These are phyloP conservation scores for Bruchidius siliquastri DNA, from an alignment of 2,888 invertebrate genomes.

Conservation along the genomic window DNA sequence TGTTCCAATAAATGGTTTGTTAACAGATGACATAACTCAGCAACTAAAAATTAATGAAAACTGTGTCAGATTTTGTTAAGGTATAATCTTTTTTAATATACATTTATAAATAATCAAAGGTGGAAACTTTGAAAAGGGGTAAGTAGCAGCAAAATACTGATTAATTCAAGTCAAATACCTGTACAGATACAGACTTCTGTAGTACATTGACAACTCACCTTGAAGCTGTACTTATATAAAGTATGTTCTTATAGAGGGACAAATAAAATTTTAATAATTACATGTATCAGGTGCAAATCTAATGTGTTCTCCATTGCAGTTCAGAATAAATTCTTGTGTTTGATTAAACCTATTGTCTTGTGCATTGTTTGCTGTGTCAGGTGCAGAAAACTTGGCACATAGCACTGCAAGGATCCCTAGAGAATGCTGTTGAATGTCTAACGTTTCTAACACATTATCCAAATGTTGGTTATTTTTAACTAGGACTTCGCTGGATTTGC, in stretches of 20 bases:
- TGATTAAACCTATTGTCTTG: conserved; percentile 60
- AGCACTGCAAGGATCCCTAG: conserved; percentile 81
- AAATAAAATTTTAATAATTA: conserved; percentile 48
- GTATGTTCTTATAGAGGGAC: neutral
- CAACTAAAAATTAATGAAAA: conserved; percentile 58
- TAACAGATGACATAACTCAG: conserved; percentile 81
- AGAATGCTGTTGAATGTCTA: conserved; percentile 88
- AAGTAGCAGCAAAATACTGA: too few species aligned
- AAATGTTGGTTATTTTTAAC: conserved; percentile 79
- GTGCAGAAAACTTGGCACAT: conserved; percentile 69
- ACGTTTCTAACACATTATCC: conserved; percentile 84
- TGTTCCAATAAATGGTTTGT: conserved; percentile 74
- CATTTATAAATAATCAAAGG: too few species aligned
- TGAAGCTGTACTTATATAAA: neutral
- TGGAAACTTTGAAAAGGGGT: too few species aligned
- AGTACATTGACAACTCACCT: too few species aligned
- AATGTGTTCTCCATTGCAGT: conserved; percentile 87
- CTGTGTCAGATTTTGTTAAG: neutral
- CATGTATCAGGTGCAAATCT: conserved; percentile 80
- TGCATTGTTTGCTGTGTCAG: conserved; percentile 44
- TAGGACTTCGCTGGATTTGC: conserved; percentile 75
- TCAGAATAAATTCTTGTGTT: conserved; percentile 79
- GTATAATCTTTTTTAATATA: neutral
- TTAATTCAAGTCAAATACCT: too few species aligned
- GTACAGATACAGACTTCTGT: too few species aligned